Evolutionary conservation across 1,140 invertebrate species (phyloP), one percentile per base, ranked within the genome.

Genomic region (Hydropsyche tenuis): DNA sequence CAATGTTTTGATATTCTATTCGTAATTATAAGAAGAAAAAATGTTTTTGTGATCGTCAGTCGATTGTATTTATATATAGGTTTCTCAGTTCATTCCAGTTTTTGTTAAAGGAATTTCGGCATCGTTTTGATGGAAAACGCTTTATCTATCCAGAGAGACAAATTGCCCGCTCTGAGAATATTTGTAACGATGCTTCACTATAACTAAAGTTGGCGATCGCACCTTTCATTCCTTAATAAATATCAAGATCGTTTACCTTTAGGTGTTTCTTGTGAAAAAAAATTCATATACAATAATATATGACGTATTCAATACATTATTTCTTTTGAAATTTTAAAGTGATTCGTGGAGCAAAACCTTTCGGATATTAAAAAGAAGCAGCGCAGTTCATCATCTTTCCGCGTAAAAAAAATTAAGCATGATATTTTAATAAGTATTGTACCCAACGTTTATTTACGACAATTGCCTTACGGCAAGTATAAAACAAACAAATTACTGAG

Each of bases 41-140:
- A 1, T 0, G 48, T 18, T 53, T 53, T 53, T 20, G 20, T 18
- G 1, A 53, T 53, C 16, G 48, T 18, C 16, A 53, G 16, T 16
- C 48, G 48, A 16, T 53, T 20, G 7, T 18, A 53, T 53, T n/a
- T n/a, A n/a, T 53, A 53, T 20, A 53, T 22, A 60, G 12, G 23
- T 53, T 53, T 14, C 18, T 18, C 51, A n/a, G 51, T 20, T 20
- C 23, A 60, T 25, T 23, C 25, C 25, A 9, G 48, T 60, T 60
- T 60, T 60, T 60, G 56, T 25, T 11, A 14, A 25, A 25, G 23
- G 14, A 60, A 23, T 60, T 18, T 60, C 18, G 56, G 23, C 56
- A 14, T 11, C 56, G 22, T 60, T 60, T 60, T 60, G 56, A 60
- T 60, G 23, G 56, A 60, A 53, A 60, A 12, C 56, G 12, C 56